These are phyloP conservation scores for Sminthurides bifidus DNA, from an alignment of 1,140 invertebrate species.

Conservation along the genomic window DNA sequence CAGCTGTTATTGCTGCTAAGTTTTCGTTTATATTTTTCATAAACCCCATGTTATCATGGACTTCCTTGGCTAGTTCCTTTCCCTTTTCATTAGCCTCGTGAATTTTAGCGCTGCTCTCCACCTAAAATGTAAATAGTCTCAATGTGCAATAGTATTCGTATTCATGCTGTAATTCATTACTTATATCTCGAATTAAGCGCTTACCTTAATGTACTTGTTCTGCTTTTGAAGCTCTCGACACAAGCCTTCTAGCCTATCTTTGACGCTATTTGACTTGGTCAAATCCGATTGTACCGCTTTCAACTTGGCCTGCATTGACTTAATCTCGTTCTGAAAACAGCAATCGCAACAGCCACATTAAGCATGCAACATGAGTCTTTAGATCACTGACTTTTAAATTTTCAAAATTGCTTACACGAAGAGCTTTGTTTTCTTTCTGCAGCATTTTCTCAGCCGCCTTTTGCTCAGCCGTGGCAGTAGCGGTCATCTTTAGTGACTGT, in stretches of 20 bases:
- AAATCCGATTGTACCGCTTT: slow-evolving; percentile 19
- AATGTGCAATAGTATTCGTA: too few relatives aligned
- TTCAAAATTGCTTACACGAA: slow-evolving; percentile 24
- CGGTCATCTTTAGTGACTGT: slow-evolving; percentile 18
- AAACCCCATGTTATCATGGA: slow-evolving; percentile 32
- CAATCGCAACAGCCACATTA: not conserved
- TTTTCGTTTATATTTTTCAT: slow-evolving; percentile 32
- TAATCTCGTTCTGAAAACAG: slow-evolving; percentile 21
- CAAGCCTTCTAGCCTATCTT: slow-evolving; percentile 24
- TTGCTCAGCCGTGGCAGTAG: slow-evolving; percentile 1
- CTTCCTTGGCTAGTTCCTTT: slow-evolving; percentile 29
- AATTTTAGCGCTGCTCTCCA: slow-evolving; percentile 28
- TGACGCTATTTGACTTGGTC: slow-evolving; percentile 20
- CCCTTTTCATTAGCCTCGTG: slow-evolving; percentile 29
- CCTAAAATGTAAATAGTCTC: slow-evolving; percentile 16
- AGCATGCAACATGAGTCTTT: not conserved
- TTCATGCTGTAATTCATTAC: too few relatives aligned
- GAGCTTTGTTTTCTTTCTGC: slow-evolving; percentile 28
- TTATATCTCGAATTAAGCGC: too few relatives aligned
- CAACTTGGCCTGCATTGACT: slow-evolving; percentile 21
- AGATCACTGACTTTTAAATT: not conserved
- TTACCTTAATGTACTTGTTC: slow-evolving; percentile 29
- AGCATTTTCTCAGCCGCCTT: slow-evolving; percentile 21
- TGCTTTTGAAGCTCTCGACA: slow-evolving; percentile 31
- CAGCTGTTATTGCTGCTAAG: slow-evolving; percentile 17